A percentile compares a stretch with the other conserved stretches of the same genome.
These are phyloP conservation scores for Lasius platythorax DNA, from an alignment of 2,888 invertebrate genomes.

Conservation along the genomic window DNA sequence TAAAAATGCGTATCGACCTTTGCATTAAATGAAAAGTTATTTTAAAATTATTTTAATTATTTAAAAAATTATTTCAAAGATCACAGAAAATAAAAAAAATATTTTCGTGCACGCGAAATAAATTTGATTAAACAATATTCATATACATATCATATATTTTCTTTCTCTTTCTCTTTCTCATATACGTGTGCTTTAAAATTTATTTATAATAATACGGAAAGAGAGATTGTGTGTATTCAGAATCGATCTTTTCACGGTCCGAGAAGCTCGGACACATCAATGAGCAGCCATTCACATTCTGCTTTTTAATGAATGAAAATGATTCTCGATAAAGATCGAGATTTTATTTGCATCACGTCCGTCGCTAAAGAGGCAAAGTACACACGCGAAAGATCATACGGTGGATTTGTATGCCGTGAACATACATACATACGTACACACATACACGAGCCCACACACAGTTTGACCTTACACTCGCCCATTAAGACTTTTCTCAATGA, in stretches of 20 bases:
- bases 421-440: background rate
- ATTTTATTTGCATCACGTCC: constrained; percentile 22
- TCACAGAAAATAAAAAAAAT: background rate
- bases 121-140: background rate
- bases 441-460: constrained; percentile 40
- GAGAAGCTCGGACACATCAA: background rate
- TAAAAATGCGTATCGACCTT: background rate
- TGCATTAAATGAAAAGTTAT: no score
- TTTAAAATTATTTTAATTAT: background rate
- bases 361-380: constrained; percentile 34
- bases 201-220: background rate
- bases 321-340: constrained; percentile 48
- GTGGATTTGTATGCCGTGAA: constrained; percentile 8
- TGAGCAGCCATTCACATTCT: constrained; percentile 7
- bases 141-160: background rate
- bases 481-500: constrained; percentile 72
- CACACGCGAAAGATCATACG: constrained; percentile 21
- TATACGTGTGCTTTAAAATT: background rate
- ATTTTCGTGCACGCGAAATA: background rate
- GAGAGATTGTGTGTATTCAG: no score
- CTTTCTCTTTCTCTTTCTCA: background rate
- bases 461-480: constrained; percentile 35
- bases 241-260: constrained; percentile 4
- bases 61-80: background rate
- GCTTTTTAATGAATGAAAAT: constrained; percentile 35